Conservation (phyloP, 2,797 vertebrate genomes). For the Lepilemur ruficaudatus region DNA sequence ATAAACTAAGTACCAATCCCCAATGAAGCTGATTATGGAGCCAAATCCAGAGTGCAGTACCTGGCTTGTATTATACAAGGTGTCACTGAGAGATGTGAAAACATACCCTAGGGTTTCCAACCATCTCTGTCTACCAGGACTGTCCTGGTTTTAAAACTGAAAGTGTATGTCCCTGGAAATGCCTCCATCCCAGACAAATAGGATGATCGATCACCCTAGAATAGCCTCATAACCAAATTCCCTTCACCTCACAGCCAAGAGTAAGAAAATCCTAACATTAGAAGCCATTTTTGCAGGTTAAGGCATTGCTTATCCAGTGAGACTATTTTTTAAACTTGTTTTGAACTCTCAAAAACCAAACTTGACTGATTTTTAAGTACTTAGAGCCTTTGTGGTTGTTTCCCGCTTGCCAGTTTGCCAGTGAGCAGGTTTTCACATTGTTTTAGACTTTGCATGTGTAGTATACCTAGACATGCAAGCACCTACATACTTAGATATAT, state of each 20-base stretch:
- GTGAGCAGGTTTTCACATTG: background rate
- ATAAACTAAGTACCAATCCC: background rate
- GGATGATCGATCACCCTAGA: background rate
- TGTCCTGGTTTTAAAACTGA: background rate
- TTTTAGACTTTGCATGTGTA: background rate
- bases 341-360: constrained; percentile 28
- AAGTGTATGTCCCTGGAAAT: background rate
- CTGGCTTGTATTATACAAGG: background rate
- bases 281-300: background rate
- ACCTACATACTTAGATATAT: background rate
- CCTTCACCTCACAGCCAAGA: background rate
- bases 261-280: background rate
- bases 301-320: background rate
- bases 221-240: background rate
- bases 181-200: background rate
- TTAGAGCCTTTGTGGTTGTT: background rate
- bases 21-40: constrained; percentile 1
- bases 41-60: background rate
- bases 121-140: background rate
- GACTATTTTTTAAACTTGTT: background rate
- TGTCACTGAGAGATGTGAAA: constrained; percentile 19
- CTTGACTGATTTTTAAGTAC: background rate
- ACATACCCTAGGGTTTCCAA: background rate
- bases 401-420: background rate
- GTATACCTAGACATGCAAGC: background rate